phyloP scores from a whole-genome alignment of 2,797 vertebrate species.

The Remorina albescens region DNA sequence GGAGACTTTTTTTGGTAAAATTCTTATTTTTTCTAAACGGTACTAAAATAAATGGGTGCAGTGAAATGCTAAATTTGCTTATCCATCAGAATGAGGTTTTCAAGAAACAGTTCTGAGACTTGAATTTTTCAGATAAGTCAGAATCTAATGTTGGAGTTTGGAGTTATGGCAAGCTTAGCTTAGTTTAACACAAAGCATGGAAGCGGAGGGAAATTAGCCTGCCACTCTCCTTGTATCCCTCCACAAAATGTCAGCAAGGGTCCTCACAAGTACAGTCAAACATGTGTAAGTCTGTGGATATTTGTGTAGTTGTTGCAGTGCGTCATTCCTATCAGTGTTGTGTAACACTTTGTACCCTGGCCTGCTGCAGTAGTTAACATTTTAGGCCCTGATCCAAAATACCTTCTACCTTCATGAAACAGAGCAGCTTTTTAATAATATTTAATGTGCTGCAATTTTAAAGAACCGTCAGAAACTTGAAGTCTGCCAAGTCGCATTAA shows the following conservation, averaged over 20 bases:
- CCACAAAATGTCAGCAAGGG: not conserved
- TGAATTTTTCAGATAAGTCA: too few relatives aligned
- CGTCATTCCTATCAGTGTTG: slow-evolving; percentile 43
- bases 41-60: too few relatives aligned
- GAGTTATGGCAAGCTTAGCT: too few relatives aligned
- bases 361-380: slow-evolving; percentile 26
- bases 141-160: too few relatives aligned
- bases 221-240: too few relatives aligned
- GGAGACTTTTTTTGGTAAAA: too few relatives aligned
- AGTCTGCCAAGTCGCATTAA: slow-evolving; percentile 68
- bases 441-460: slow-evolving; percentile 74
- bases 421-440: slow-evolving; percentile 73
- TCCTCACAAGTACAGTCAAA: slow-evolving; percentile 22
- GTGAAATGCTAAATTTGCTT: too few relatives aligned
- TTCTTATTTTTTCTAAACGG: too few relatives aligned
- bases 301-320: slow-evolving; percentile 4
- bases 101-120: too few relatives aligned
- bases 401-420: slow-evolving; percentile 52
- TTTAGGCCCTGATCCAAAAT: slow-evolving; percentile 51
- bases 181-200: too few relatives aligned
- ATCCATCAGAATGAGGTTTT: too few relatives aligned
- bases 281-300: slow-evolving; percentile 2
- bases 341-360: slow-evolving; percentile 29
- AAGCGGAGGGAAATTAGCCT: too few relatives aligned
- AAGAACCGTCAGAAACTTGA: slow-evolving; percentile 71